Percentiles rank a stretch among this genome's conserved stretches.
phyloP scores from a whole-genome alignment of 2,797 vertebrate genomes.

The Mallotus villosus region DNA sequence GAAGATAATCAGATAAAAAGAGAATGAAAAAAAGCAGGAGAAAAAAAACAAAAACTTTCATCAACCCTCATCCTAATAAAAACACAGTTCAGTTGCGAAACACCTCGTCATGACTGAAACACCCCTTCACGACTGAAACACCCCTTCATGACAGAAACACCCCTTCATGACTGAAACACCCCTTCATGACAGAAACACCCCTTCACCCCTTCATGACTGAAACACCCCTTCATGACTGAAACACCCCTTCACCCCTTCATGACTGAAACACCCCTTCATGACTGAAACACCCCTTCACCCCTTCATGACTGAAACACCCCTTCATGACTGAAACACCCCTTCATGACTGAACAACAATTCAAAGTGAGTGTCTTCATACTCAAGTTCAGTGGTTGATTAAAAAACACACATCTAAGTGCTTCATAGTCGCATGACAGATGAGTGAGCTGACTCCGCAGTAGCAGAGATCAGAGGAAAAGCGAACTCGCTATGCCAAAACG shows the following conservation, averaged over 20 bases:
- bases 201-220: constrained; percentile 11
- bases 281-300: constrained; percentile 8
- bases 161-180: constrained; percentile 14
- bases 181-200: constrained; percentile 12
- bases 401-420: constrained; percentile 40
- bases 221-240: constrained; percentile 11
- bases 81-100: constrained; percentile 22
- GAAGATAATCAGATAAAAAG: constrained; percentile 13
- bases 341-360: constrained; percentile 11
- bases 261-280: constrained; percentile 13
- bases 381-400: constrained; percentile 42
- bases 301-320: constrained; percentile 15
- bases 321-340: constrained; percentile 24
- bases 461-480: constrained; percentile 37
- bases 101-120: constrained; percentile 9
- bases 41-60: constrained; percentile 19
- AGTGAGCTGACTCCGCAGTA: constrained; percentile 26
- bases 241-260: constrained; percentile 12
- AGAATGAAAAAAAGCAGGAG: constrained; percentile 19
- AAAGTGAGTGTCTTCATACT: constrained; percentile 27
- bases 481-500: constrained; percentile 47
- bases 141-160: constrained; percentile 11
- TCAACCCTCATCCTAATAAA: constrained; percentile 12
- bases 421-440: constrained; percentile 43
- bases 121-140: constrained; percentile 8